Base-by-base conservation (phyloP, 2,888 invertebrate species). In the Polydrusus pterygomalis region DNA sequence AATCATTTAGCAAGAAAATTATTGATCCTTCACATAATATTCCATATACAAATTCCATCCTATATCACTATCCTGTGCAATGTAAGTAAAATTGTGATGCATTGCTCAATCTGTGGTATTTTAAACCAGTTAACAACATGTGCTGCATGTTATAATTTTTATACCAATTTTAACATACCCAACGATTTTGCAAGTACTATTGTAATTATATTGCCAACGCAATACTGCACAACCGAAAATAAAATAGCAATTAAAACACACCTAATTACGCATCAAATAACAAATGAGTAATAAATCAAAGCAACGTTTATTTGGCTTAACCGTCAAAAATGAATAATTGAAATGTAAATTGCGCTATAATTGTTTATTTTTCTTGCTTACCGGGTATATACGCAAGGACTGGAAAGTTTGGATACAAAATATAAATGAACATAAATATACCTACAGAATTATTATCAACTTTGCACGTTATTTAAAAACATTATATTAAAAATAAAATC, bases 251-350 rank as follows among this genome's bases (percentile, higher is more conserved):
- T 58, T 65, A 65, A 54, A 65, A 51, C 51, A 68, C 18, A 62
- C 13, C 13, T 54, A 74, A 68, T 74, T 74, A 34, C 47, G 67
- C 62, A 60, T 17, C 15, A 68, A 60, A 45, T 64, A 64, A 30
- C 25, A 45, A 72, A 72, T 65, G 58, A 51, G 18, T 45, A 51
- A 74, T 74, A 68, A 74, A 74, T 69, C 74, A 56, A 34, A 43
- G 34, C 51, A 20, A 18, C 25, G 74, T 74, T 74, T 74, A 74
- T 74, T 74, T 74, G 38, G 65, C 13, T 69, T 43, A 34, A 40
- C 38, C 30, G 60, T 25, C 68, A 40, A 47, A 74, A 74, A 67
- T 67, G 73, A 67, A 58, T 49, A 63, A 62, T 70, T 63, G 49
- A 73, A 67, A 58, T 68, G 40, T 73, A 73, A 68, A 73, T 73